Conservation (phyloP, 2,113 vertebrate genomes). For the Numida meleagris region DNA sequence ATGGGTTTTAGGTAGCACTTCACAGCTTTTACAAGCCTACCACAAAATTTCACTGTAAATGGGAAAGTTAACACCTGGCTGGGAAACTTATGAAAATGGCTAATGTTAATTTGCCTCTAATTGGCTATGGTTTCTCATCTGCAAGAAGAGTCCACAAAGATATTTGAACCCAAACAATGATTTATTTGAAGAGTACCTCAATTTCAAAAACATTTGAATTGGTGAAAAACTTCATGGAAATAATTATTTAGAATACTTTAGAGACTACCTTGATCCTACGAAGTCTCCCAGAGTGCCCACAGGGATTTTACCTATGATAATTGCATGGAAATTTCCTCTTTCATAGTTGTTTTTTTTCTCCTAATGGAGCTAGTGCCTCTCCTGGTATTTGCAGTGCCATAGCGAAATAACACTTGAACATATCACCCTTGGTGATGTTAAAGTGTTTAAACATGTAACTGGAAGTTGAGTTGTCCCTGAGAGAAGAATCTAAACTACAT, state of each 20-base stretch:
- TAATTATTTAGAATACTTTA: not conserved
- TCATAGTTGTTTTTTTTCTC: not conserved
- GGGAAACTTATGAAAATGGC: constrained; percentile 37
- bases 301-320: not conserved
- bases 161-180: not conserved
- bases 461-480: not conserved
- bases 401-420: not conserved
- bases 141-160: not conserved
- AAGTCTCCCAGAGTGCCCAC: not conserved
- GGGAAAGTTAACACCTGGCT: constrained; percentile 42
- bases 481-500: not conserved
- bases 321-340: not conserved
- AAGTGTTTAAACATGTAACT: not conserved
- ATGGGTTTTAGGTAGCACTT: constrained; percentile 27
- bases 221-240: not conserved
- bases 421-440: fast-evolving
- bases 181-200: not conserved
- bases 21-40: not conserved
- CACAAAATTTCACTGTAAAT: constrained; percentile 40
- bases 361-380: not conserved
- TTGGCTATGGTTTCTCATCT: constrained; percentile 2
- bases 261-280: not conserved
- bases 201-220: not conserved
- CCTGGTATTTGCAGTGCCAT: not conserved
- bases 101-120: constrained; percentile 42